Evolutionary conservation across 1,140 invertebrate genomes (phyloP).

Genomic region (Lordiphosa collinella): DNA sequence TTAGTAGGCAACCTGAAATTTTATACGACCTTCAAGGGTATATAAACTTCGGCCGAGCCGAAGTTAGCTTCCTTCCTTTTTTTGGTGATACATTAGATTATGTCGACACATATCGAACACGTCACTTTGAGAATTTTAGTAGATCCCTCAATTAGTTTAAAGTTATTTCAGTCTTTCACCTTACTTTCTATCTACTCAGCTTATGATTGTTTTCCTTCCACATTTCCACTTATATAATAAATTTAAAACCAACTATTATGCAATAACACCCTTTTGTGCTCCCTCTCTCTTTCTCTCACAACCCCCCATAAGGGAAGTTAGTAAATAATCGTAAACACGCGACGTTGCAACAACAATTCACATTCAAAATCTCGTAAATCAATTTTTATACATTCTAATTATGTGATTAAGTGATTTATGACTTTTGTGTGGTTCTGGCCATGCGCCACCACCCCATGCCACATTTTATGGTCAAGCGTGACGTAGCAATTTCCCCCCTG

Average conservation of each 20-base stretch:
- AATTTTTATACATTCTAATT: constrained; percentile 77
- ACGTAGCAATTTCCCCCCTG: constrained; percentile 17
- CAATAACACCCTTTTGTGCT: not conserved
- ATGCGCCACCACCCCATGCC: constrained; percentile 10
- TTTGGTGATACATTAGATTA: too few relatives aligned
- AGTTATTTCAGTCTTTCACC: too few relatives aligned
- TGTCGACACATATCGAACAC: too few relatives aligned
- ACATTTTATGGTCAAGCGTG: constrained; percentile 41
- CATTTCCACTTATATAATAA: not conserved
- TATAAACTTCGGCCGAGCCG: too few relatives aligned
- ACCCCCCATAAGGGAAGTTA: constrained; percentile 35
- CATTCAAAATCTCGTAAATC: constrained; percentile 74
- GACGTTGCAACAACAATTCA: constrained; percentile 53
- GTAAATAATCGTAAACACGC: constrained; percentile 72
- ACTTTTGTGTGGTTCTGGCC: constrained; percentile 25
- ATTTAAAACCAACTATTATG: constrained; percentile 3
- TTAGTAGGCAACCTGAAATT: too few relatives aligned
- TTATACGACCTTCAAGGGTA: too few relatives aligned
- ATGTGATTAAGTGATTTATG: constrained; percentile 78
- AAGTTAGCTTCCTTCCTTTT: too few relatives aligned
- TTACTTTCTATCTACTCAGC: too few relatives aligned
- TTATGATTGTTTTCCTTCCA: too few relatives aligned
- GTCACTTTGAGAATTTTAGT: too few relatives aligned
- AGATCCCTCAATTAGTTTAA: too few relatives aligned
- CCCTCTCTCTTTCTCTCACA: not conserved